Percentiles rank a stretch among this genome's conserved stretches.
Conservation (phyloP, 2,113 vertebrate species). For the Mastomys natalensis region DNA sequence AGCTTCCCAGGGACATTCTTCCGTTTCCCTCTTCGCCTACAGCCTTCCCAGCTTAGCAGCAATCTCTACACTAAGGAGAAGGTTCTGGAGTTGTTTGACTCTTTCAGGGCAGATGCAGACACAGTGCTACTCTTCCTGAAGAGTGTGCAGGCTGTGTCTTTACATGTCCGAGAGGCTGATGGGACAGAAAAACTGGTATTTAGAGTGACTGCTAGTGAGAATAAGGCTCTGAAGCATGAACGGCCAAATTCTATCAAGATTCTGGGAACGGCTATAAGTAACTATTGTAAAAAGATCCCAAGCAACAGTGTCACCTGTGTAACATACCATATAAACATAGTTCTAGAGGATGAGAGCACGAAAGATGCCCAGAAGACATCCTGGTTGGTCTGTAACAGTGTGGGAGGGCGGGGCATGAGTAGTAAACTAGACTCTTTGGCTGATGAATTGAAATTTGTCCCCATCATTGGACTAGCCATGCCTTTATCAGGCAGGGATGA, state of each 20-base stretch:
- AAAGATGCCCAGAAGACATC: conserved; percentile 93
- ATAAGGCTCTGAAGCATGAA: conserved; percentile 90
- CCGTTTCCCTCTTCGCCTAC: conserved; percentile 95
- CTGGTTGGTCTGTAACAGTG: conserved; percentile 97
- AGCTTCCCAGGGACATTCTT: conserved; percentile 97
- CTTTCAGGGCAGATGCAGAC: conserved; percentile 97
- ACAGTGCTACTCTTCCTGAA: conserved; percentile 97
- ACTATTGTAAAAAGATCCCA: conserved; percentile 93
- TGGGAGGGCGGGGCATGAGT: conserved; percentile 95
- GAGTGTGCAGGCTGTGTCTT: conserved; percentile 95
- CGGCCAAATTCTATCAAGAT: conserved; percentile 92
- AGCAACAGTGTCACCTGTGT: conserved; percentile 92
- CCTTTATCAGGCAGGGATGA: conserved; percentile 86
- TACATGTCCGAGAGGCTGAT: conserved; percentile 93
- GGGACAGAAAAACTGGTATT: conserved; percentile 94
- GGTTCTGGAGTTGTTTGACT: conserved; percentile 96
- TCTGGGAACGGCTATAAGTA: conserved; percentile 91
- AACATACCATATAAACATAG: conserved; percentile 94
- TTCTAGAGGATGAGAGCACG: conserved; percentile 91
- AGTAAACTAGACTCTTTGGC: conserved; percentile 94
- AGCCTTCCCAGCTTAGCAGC: conserved; percentile 94
- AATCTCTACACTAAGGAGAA: conserved; percentile 98
- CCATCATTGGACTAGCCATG: conserved; percentile 95
- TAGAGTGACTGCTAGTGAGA: conserved; percentile 93
- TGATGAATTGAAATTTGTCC: conserved; percentile 97